Conservation (phyloP, 2,113 vertebrate species). For the Hyla sarda region DNA sequence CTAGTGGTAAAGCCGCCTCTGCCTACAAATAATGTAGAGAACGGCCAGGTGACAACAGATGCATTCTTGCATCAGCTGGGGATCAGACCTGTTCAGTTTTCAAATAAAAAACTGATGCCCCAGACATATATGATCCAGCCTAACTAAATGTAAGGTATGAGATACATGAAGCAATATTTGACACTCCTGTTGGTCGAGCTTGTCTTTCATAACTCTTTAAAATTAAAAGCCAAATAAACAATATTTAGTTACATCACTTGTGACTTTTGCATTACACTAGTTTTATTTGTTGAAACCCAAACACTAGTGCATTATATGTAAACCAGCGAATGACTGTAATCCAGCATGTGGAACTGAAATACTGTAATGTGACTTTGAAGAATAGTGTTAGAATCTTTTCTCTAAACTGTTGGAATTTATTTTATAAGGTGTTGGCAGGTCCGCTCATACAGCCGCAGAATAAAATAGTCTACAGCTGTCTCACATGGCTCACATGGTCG, state of each 20-base stretch:
- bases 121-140: too few relatives aligned
- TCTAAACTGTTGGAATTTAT: constrained; percentile 29
- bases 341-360: not conserved
- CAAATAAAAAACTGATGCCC: too few relatives aligned
- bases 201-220: not conserved
- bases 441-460: not conserved
- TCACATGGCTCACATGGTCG: not conserved
- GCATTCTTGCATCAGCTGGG: too few relatives aligned
- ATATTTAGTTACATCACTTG: not conserved
- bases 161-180: not conserved
- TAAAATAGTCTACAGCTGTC: constrained; percentile 26
- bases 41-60: too few relatives aligned
- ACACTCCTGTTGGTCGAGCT: not conserved
- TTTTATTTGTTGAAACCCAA: not conserved
- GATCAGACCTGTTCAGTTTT: too few relatives aligned
- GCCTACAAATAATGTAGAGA: too few relatives aligned
- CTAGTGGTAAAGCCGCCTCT: too few relatives aligned
- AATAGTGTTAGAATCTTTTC: not conserved
- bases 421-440: constrained; percentile 43
- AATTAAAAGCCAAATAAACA: not conserved
- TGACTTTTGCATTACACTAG: not conserved
- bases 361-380: constrained; percentile 13
- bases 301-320: not conserved
- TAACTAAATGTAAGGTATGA: not conserved
- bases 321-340: constrained; percentile 4